Evolutionary conservation across 2,113 vertebrate species (phyloP).

Genomic region (Tachysurus fulvidraco): DNA sequence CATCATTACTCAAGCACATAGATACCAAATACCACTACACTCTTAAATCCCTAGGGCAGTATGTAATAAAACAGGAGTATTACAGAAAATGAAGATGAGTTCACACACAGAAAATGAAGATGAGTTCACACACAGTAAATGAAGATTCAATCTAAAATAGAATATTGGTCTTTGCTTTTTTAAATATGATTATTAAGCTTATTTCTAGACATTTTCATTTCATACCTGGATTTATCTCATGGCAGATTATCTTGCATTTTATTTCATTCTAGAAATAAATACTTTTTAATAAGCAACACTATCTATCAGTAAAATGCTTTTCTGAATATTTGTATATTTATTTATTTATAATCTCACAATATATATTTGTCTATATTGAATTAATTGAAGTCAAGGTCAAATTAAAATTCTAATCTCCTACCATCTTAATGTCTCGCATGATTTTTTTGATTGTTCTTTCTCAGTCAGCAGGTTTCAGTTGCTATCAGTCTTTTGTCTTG

Average conservation of each 20-base stretch:
- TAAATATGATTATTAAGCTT: background rate
- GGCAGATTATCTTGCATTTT: background rate
- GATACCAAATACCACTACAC: constrained; percentile 8
- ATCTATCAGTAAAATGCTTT: background rate
- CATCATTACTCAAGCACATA: background rate
- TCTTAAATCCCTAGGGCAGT: background rate
- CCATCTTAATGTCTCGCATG: background rate
- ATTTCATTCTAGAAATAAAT: background rate
- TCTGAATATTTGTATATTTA: background rate
- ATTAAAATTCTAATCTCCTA: background rate
- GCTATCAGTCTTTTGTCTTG: constrained; percentile 26
- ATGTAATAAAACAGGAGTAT: background rate
- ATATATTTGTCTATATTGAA: background rate
- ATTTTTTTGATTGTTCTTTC: background rate
- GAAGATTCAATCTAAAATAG: background rate
- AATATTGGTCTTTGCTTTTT: background rate
- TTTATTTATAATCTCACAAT: no score
- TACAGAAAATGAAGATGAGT: background rate
- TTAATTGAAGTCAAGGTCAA: no score
- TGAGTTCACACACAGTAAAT: background rate
- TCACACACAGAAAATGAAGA: background rate
- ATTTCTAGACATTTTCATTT: background rate
- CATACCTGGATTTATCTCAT: background rate
- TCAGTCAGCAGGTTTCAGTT: background rate
- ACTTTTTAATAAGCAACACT: background rate